Evolutionary conservation across 2,797 vertebrate genomes (phyloP).

Genomic region (Syndactyla subalaris): DNA sequence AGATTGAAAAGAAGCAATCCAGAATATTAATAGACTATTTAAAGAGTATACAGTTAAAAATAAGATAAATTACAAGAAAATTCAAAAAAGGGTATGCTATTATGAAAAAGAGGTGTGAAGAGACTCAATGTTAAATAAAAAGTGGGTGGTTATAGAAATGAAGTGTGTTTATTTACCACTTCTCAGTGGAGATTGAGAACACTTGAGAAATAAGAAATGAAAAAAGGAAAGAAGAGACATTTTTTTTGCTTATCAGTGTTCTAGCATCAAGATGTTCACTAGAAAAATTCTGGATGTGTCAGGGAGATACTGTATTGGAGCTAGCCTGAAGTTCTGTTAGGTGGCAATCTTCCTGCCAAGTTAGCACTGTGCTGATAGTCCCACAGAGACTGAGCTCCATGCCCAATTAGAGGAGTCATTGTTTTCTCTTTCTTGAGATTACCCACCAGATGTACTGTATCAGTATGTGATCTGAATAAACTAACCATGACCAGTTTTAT

Average conservation of each 20-base stretch:
- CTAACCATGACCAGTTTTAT: not conserved
- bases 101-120: not conserved
- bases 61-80: not conserved
- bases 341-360: not conserved
- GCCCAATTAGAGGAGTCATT: not conserved
- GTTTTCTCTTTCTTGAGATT: constrained; percentile 17
- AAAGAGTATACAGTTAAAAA: not conserved
- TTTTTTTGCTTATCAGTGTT: not conserved
- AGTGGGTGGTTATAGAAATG: not conserved
- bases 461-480: not conserved
- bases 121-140: not conserved
- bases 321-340: not conserved
- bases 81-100: not conserved
- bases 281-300: not conserved
- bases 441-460: not conserved
- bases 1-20: not conserved
- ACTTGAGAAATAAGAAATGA: no score
- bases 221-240: not conserved
- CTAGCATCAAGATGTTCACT: not conserved
- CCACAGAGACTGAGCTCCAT: not conserved
- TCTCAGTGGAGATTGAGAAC: not conserved
- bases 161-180: not conserved
- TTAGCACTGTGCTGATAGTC: not conserved
- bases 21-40: not conserved
- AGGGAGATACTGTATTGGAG: accelerated